A percentile compares a stretch with the other conserved stretches of the same genome.
phyloP scores from a whole-genome alignment of 2,113 vertebrate genomes.

The Thomomys bottae region DNA sequence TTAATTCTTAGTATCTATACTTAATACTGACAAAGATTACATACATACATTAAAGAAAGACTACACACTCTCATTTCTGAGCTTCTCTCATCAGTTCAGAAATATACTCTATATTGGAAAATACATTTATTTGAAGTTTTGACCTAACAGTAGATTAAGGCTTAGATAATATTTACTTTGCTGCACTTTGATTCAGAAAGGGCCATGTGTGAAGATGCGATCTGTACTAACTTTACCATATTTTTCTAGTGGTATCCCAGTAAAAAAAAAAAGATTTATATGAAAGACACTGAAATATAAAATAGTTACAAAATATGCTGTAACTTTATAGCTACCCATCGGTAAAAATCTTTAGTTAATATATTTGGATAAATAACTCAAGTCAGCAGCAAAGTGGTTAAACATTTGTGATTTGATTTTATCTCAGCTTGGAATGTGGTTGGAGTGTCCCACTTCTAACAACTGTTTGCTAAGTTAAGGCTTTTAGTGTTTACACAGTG shows the following conservation, averaged over 20 bases:
- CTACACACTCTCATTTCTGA: constrained; percentile 53
- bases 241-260: constrained; percentile 15
- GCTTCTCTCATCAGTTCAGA: constrained; percentile 66
- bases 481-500: constrained; percentile 92
- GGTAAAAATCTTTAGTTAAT: constrained; percentile 84
- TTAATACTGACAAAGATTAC: constrained; percentile 64
- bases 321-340: constrained; percentile 77
- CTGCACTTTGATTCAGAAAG: constrained; percentile 78
- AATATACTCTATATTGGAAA: constrained; percentile 78
- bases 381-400: constrained; percentile 92
- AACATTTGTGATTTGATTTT: constrained; percentile 94
- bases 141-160: constrained; percentile 79
- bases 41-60: constrained; percentile 54
- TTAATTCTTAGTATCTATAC: constrained; percentile 55
- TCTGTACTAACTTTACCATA: constrained; percentile 60
- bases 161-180: constrained; percentile 78
- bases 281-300: constrained; percentile 75
- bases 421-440: constrained; percentile 90
- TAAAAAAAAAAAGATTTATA: constrained; percentile 67
- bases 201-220: constrained; percentile 63
- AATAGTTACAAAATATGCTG: constrained; percentile 74
- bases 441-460: constrained; percentile 93
- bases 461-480: constrained; percentile 95
- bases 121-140: constrained; percentile 67
- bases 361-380: constrained; percentile 87